Evolutionary conservation across 2,113 vertebrate genomes (phyloP), one percentile per base, ranked within the genome.

Genomic region (Oenanthe oenanthe): DNA sequence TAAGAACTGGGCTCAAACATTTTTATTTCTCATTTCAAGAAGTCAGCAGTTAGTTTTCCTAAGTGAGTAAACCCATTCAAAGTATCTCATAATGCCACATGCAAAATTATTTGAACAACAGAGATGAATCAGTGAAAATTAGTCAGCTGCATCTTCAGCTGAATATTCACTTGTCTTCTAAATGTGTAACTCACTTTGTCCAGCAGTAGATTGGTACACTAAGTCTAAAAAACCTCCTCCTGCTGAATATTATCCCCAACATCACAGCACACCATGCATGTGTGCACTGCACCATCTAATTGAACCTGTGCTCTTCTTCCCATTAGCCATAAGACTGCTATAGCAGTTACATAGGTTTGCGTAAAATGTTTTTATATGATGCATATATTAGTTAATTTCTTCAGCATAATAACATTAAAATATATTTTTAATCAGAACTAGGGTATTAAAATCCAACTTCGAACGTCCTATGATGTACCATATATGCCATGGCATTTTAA

Each of bases 401-500:
- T 91, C 94, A 94, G 93, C 94, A 93, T 92, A 98, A 97, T 95
- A 98, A 97, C 94, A 97, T 97, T 97, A 98, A 97, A 98, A 98
- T 97, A 98, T 95, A 97, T 96, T 97, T 97, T 97, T 98, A 98
- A 98, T 97, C 97, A 98, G 96, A 97, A 96, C 77, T 43, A 91
- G 71, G 85, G 81, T 88, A 98, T 96, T 98, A 98, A 98, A 98
- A 97, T 77, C 93, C 90, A 97, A 97, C 95, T 98, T 71, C 62
- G 86, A 98, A 97, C 96, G 94, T 97, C 96, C 96, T 97, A 76
- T 95, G 96, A 97, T 97, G 94, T 95, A 98, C 97, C 96, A 96
- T 96, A 96, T 96, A 98, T 97, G 96, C 92, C 97, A 95, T 82
- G 96, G 96, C 96, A 97, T 98, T 98, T 98, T 97, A 98, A 98